Percentiles rank a stretch among this genome's conserved stretches.
phyloP scores from a whole-genome alignment of 1,140 invertebrate species.

The Platorchestia sp. region DNA sequence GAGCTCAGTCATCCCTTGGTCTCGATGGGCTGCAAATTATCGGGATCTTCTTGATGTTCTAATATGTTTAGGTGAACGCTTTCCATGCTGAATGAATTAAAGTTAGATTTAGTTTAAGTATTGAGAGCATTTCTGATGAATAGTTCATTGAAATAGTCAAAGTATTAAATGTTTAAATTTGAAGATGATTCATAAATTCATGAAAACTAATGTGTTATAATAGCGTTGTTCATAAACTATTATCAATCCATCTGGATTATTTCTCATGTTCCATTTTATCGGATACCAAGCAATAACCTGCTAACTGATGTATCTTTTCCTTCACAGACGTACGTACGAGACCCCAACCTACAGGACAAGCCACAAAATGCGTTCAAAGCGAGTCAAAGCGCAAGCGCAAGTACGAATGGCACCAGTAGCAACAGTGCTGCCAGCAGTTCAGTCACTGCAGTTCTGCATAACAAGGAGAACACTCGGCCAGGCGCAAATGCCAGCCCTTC shows the following conservation, averaged over 20 bases:
- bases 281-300: background rate
- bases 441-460: slow-evolving; percentile 30
- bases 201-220: background rate
- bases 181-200: background rate
- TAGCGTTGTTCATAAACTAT: background rate
- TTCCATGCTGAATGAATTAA: too few relatives aligned
- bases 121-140: background rate
- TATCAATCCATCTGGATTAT: background rate
- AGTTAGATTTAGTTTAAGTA: background rate
- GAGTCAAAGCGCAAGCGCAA: background rate
- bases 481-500: slow-evolving; percentile 37
- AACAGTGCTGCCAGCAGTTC: background rate
- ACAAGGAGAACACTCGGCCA: slow-evolving; percentile 45
- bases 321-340: slow-evolving; percentile 38
- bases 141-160: background rate
- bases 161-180: background rate
- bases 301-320: background rate
- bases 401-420: background rate
- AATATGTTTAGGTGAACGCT: background rate
- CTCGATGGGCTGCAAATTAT: background rate
- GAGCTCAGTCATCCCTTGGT: background rate
- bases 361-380: slow-evolving; percentile 36
- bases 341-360: slow-evolving; percentile 36
- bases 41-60: background rate
- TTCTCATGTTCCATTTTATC: background rate